These are phyloP conservation scores for Watsonalla cultraria DNA, from an alignment of 2,888 invertebrate species.

Conservation along the genomic window DNA sequence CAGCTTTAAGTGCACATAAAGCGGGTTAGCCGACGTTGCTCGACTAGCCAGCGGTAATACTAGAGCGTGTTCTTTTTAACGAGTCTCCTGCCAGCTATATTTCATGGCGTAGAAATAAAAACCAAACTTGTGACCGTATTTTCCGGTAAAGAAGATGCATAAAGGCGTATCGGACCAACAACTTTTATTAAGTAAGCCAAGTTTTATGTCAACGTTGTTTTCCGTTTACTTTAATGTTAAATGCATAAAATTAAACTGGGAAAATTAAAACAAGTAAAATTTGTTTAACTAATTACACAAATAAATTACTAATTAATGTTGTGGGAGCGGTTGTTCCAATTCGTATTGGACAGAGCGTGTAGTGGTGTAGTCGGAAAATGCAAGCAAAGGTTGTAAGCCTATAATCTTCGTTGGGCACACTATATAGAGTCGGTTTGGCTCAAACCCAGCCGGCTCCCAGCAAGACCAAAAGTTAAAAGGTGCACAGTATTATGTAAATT, in stretches of 20 bases:
- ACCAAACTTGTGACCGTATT: conserved; percentile 41
- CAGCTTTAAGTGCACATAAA: conserved; percentile 71
- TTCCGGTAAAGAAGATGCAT: conserved; percentile 15
- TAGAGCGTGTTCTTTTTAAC: conserved; percentile 68
- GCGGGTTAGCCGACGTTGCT: conserved; percentile 53
- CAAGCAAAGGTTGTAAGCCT: conserved; percentile 52
- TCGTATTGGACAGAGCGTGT: too few relatives aligned
- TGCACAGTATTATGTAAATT: conserved; percentile 75
- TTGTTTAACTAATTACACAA: too few relatives aligned
- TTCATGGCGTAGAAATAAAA: conserved; percentile 60
- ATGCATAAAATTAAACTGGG: too few relatives aligned
- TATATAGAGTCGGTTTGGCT: conserved; percentile 70
- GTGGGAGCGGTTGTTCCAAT: too few relatives aligned
- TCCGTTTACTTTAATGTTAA: not conserved
- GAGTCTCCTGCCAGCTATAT: conserved; percentile 57
- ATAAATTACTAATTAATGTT: too few relatives aligned
- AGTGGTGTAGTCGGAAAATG: not conserved
- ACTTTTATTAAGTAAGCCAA: conserved; percentile 21
- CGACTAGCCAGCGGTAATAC: conserved; percentile 56
- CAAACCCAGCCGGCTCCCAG: conserved; percentile 53
- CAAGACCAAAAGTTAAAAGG: conserved; percentile 64
- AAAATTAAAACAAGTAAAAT: too few relatives aligned
- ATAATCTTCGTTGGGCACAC: conserved; percentile 57
- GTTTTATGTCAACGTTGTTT: conserved; percentile 10
- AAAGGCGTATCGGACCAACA: conserved; percentile 19